These are phyloP conservation scores for Rhea americana DNA, from an alignment of 2,113 vertebrate species.

Conservation along the genomic window DNA sequence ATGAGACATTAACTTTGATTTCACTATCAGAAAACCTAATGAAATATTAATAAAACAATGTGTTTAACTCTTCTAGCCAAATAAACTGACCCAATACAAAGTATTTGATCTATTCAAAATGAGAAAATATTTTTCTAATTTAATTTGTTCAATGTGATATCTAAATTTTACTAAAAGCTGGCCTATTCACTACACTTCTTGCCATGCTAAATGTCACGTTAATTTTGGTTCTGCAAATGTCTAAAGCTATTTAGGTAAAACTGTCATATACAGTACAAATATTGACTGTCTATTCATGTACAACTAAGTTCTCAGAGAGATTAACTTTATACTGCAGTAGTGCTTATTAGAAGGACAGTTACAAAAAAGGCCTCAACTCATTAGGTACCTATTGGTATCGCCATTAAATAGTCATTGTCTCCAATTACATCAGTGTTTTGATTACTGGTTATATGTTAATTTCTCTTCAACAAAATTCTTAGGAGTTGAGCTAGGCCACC, in stretches of 20 bases:
- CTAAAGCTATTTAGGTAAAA: background rate
- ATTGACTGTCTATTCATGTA: background rate
- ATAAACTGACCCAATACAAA: background rate
- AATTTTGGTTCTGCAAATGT: background rate
- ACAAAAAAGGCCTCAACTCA: background rate
- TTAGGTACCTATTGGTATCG: background rate
- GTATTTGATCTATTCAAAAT: background rate
- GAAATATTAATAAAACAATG: background rate
- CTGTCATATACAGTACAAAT: background rate
- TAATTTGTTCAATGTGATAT: background rate
- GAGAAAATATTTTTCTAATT: background rate
- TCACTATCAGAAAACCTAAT: background rate
- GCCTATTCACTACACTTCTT: background rate
- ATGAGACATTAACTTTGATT: background rate
- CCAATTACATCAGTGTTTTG: background rate
- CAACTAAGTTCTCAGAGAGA: background rate
- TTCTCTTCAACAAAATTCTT: background rate
- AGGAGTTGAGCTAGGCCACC: accelerated
- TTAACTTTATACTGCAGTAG: background rate
- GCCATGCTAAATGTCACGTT: background rate
- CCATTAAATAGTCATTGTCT: background rate
- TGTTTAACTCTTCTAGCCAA: background rate
- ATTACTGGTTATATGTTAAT: background rate
- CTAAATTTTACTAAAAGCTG: background rate
- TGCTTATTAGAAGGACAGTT: background rate